Conservation (phyloP, 2,797 vertebrate genomes). For the Graptemys geographica region DNA sequence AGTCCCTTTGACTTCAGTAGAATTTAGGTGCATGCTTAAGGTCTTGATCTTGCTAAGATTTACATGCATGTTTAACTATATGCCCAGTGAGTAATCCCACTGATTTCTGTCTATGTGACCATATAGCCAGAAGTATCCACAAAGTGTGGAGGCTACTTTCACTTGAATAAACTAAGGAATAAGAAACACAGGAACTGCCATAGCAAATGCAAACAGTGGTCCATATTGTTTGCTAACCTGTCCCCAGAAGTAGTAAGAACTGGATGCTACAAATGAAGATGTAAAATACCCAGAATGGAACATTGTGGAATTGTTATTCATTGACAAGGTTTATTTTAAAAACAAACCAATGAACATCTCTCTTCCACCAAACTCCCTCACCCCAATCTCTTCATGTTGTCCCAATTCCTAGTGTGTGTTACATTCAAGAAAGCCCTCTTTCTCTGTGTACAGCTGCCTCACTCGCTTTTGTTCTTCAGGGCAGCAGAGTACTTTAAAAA, state of each 20-base stretch:
- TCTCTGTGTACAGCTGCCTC: not conserved
- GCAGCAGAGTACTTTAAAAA: not conserved
- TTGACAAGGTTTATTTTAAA: not conserved
- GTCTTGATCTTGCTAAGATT: not conserved
- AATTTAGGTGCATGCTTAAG: not conserved
- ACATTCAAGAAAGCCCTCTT: not conserved
- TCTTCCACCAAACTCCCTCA: not conserved
- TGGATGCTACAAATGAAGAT: not conserved
- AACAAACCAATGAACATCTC: not conserved
- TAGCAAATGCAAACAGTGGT: not conserved
- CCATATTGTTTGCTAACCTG: not conserved
- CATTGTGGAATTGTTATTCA: accelerated
- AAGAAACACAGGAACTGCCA: not conserved
- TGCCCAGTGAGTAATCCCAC: not conserved
- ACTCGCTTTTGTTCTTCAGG: not conserved
- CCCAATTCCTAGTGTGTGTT: not conserved
- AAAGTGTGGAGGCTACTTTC: not conserved
- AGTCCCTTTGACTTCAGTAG: not conserved
- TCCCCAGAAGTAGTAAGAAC: accelerated
- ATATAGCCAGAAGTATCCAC: not conserved
- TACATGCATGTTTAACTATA: not conserved
- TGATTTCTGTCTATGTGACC: not conserved
- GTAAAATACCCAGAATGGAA: accelerated
- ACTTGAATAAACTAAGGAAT: not conserved
- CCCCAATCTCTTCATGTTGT: accelerated